Percentiles rank a stretch among this genome's conserved stretches.
Evolutionary conservation across 2,113 vertebrate species (phyloP).

Genomic region (Corythornis madagascariensis): DNA sequence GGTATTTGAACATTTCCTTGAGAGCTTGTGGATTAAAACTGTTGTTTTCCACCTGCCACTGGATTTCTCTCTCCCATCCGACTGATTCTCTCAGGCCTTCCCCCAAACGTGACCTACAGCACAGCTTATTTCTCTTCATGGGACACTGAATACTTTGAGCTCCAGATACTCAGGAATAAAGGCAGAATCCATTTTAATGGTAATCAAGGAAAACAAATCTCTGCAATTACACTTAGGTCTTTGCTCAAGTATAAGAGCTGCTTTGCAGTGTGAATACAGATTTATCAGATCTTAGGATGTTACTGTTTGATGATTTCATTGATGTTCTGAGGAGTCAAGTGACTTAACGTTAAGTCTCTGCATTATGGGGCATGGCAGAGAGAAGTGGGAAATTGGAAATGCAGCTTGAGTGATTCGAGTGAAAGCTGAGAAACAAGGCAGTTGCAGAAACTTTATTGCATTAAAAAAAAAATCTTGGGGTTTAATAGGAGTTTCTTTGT

Average conservation of each 20-base stretch:
- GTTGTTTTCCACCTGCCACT: accelerated
- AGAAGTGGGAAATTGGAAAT: not conserved
- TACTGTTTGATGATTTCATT: not conserved
- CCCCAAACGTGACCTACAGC: not conserved
- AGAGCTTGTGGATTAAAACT: not conserved
- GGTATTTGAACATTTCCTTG: not conserved
- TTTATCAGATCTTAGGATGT: not conserved
- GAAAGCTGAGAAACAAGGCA: not conserved
- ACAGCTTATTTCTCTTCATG: not conserved
- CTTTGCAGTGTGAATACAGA: not conserved
- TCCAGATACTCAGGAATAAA: not conserved
- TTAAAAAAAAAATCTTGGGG: not conserved
- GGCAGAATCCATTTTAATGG: not conserved
- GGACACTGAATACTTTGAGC: not conserved
- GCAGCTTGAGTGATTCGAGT: not conserved
- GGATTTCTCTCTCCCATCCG: not conserved
- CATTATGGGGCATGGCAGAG: not conserved
- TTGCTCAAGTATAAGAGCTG: not conserved
- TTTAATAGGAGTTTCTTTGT: not conserved
- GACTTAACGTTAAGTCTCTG: not conserved
- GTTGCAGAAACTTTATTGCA: not conserved
- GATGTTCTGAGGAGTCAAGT: not conserved
- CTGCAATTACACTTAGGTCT: not conserved
- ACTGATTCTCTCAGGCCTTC: not conserved
- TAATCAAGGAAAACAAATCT: not conserved